Conservation (phyloP, 2,113 vertebrate genomes). For the Plectropomus leopardus region DNA sequence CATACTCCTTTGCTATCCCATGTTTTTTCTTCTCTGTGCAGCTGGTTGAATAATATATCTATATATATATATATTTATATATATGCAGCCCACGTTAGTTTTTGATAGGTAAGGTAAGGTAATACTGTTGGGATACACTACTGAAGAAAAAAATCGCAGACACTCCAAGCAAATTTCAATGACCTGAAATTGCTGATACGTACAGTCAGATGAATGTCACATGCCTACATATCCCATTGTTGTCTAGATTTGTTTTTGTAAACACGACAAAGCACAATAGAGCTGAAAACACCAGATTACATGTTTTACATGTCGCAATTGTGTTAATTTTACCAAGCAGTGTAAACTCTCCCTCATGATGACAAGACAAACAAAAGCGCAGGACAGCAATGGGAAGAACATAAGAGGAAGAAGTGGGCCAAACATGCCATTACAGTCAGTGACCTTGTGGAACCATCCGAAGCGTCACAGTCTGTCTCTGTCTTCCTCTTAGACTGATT, state of each 20-base stretch:
- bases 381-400: background rate
- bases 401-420: background rate
- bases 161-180: slow-evolving; percentile 22
- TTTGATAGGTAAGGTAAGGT: slow-evolving; percentile 13
- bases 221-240: background rate
- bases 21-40: background rate
- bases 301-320: background rate
- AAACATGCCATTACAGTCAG: slow-evolving; percentile 3
- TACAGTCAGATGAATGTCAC: background rate
- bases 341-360: background rate
- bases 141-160: slow-evolving; percentile 36
- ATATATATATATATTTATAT: background rate
- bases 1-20: background rate
- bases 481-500: slow-evolving; percentile 65
- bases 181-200: background rate
- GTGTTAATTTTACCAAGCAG: background rate
- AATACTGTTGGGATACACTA: slow-evolving; percentile 5
- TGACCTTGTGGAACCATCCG: slow-evolving; percentile 49
- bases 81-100: background rate
- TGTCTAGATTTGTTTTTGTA: background rate
- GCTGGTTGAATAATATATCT: background rate
- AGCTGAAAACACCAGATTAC: background rate
- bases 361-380: background rate
- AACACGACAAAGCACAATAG: slow-evolving; percentile 5
- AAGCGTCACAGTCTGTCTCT: slow-evolving; percentile 18